Percentiles rank a stretch among this genome's conserved stretches.
phyloP scores from a whole-genome alignment of 2,113 vertebrate genomes.

The Rhea pennata region DNA sequence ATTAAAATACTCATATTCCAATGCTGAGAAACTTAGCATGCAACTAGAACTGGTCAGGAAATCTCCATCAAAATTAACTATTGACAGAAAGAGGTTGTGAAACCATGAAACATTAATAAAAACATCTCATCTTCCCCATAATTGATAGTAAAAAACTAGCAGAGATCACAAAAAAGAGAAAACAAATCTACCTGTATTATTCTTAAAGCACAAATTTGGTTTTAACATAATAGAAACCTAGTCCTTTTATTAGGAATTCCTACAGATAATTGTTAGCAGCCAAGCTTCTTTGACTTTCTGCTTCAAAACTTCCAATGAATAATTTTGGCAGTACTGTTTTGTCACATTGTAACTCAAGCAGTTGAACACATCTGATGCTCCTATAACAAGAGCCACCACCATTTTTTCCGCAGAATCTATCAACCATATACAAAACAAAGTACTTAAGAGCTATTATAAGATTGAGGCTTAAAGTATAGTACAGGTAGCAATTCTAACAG shows the following conservation, averaged over 20 bases:
- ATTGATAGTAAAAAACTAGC: neutral
- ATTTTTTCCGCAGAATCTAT: neutral
- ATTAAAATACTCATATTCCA: neutral
- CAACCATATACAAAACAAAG: neutral
- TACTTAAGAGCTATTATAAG: too few species aligned
- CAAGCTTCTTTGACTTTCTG: neutral
- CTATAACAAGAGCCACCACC: neutral
- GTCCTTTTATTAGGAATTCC: neutral
- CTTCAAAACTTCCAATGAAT: neutral
- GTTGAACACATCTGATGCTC: neutral
- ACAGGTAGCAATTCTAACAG: neutral
- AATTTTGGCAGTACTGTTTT: neutral
- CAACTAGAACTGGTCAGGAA: neutral
- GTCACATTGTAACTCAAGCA: neutral
- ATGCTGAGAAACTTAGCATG: rapidly evolving
- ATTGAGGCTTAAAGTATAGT: too few species aligned
- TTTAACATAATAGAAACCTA: neutral
- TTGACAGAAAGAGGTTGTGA: neutral
- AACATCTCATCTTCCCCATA: neutral
- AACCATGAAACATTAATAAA: neutral
- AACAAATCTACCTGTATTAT: neutral
- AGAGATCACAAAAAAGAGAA: neutral
- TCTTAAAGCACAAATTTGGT: neutral
- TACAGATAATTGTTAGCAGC: neutral
- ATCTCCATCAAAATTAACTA: neutral